phyloP scores from a whole-genome alignment of 2,888 invertebrate species.

The Kuschelorhynchus macadamiae region DNA sequence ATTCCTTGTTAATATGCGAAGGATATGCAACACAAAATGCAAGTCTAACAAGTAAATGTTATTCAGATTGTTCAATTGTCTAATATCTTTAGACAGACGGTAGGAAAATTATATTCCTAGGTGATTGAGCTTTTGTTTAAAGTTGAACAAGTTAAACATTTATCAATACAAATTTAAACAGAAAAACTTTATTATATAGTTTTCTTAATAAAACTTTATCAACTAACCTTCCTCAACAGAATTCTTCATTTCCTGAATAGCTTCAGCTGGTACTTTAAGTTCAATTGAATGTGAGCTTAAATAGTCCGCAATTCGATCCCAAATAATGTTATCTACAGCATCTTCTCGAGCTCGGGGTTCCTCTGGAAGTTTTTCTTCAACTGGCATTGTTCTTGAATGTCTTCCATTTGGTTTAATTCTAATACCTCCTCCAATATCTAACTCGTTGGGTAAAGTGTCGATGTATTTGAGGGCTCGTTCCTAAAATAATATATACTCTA shows the following conservation, averaged over 20 bases:
- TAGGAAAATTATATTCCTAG: too few species aligned
- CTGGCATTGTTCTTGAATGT: constrained; percentile 51
- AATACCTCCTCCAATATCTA: constrained; percentile 77
- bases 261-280: constrained; percentile 83
- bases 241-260: constrained; percentile 81
- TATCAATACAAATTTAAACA: too few species aligned
- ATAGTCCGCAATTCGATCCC: constrained; percentile 82
- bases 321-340: constrained; percentile 79
- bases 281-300: constrained; percentile 85
- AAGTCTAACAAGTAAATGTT: too few species aligned
- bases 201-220: too few species aligned
- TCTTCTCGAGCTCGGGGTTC: constrained; percentile 81
- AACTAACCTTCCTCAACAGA: constrained; percentile 85
- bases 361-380: constrained; percentile 68
- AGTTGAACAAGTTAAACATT: too few species aligned
- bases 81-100: too few species aligned
- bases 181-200: too few species aligned
- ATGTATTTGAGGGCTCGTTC: constrained; percentile 81
- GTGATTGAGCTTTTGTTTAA: too few species aligned
- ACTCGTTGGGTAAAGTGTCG: constrained; percentile 74
- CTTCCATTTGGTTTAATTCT: constrained; percentile 69
- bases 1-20: too few species aligned
- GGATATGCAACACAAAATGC: too few species aligned
- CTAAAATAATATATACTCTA: too few species aligned
- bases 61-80: too few species aligned